phyloP scores from a whole-genome alignment of 2,888 invertebrate species.

The Drosophila anceps region DNA sequence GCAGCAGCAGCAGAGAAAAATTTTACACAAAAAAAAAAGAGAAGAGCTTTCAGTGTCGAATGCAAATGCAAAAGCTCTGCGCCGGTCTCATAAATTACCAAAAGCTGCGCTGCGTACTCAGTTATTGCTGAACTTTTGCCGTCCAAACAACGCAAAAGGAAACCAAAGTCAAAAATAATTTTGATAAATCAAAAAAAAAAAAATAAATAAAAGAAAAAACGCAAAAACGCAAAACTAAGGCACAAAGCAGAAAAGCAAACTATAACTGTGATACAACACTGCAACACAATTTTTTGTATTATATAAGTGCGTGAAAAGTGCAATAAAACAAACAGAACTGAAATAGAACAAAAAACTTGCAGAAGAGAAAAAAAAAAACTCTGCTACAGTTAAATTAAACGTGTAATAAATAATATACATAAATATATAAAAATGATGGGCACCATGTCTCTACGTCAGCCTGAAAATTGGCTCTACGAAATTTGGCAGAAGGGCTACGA shows the following conservation, averaged over 20 bases:
- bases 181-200: not conserved
- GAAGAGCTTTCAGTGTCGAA: conserved; percentile 50
- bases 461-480: conserved; percentile 88
- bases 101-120: conserved; percentile 71
- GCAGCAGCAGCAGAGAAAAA: conserved; percentile 31
- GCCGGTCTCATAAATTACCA: conserved; percentile 75
- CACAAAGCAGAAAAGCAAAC: conserved; percentile 30
- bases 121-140: conserved; percentile 83
- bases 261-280: conserved; percentile 42
- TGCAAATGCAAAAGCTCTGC: conserved; percentile 73
- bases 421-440: conserved; percentile 81
- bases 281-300: conserved; percentile 35
- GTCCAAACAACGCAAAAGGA: conserved; percentile 57
- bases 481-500: conserved; percentile 89
- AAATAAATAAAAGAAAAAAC: not conserved
- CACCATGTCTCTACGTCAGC: conserved; percentile 85
- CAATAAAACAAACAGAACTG: conserved; percentile 5
- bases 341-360: conserved; percentile 26
- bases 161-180: conserved; percentile 19
- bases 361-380: conserved; percentile 2
- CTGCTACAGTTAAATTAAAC: conserved; percentile 16
- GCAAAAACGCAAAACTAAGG: conserved; percentile 20
- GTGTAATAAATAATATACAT: conserved; percentile 27
- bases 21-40: conserved; percentile 4
- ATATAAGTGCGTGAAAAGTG: conserved; percentile 34